Conservation (phyloP, 2,888 invertebrate species). For the Andrena trimmerana region DNA sequence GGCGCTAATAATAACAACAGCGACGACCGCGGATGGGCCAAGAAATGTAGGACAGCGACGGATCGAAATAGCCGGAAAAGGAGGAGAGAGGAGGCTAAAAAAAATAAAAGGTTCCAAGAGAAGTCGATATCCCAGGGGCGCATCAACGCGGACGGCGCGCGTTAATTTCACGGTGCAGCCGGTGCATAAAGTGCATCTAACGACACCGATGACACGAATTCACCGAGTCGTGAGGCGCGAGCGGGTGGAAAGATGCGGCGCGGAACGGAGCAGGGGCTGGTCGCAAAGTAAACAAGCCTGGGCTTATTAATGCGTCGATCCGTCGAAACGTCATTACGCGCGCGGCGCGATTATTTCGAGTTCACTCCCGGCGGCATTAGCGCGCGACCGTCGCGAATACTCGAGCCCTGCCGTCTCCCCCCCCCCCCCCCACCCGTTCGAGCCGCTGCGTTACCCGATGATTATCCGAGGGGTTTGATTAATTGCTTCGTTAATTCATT, state of each 20-base stretch:
- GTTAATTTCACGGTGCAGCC: conserved; percentile 11
- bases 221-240: neutral
- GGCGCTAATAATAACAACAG: neutral
- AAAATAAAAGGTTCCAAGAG: neutral
- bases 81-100: neutral
- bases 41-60: neutral
- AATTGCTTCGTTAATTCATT: conserved; percentile 68
- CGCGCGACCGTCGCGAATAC: conserved; percentile 25
- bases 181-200: neutral
- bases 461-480: conserved; percentile 70
- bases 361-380: conserved; percentile 40
- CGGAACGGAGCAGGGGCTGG: neutral
- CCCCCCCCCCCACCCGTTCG: neutral
- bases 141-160: neutral
- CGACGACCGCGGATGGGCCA: neutral
- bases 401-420: neutral
- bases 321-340: conserved; percentile 53
- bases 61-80: conserved; percentile 1
- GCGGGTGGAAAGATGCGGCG: conserved; percentile 1
- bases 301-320: conserved; percentile 55
- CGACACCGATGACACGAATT: conserved; percentile 19
- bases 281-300: conserved; percentile 38
- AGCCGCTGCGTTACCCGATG: conserved; percentile 30
- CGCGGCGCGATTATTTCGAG: conserved; percentile 36
- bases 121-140: neutral